Percentiles rank a stretch among this genome's conserved stretches.
Conservation (phyloP, 1,140 invertebrate genomes). For the Drosophila yakuba region DNA sequence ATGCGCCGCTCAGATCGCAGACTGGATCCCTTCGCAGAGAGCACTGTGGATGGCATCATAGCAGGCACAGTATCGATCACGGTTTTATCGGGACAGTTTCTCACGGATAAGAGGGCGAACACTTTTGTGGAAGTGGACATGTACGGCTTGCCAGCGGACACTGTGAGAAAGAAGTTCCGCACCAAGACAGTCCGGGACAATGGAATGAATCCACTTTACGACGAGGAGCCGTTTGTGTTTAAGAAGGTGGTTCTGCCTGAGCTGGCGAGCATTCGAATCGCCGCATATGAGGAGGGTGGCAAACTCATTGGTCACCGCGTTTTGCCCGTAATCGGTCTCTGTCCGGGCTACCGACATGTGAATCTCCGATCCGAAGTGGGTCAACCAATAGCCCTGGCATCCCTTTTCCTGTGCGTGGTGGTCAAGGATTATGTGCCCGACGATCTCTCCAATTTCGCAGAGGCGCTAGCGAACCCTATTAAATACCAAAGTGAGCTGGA, state of each 20-base stretch:
- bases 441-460: constrained; percentile 96
- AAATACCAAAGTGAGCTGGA: constrained; percentile 98
- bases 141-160: constrained; percentile 99
- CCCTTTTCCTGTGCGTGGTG: constrained; percentile 95
- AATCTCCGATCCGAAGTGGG: constrained; percentile 96
- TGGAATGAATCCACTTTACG: constrained; percentile 97
- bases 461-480: constrained; percentile 98
- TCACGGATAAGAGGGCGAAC: constrained; percentile 97
- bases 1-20: constrained; percentile 97
- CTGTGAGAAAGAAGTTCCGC: constrained; percentile 97
- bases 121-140: constrained; percentile 99
- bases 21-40: constrained; percentile 99
- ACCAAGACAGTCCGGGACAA: constrained; percentile 97
- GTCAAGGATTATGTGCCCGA: constrained; percentile 99
- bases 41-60: constrained; percentile 98
- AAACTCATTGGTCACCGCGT: constrained; percentile 98
- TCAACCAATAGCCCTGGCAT: constrained; percentile 94
- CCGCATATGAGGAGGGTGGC: constrained; percentile 98
- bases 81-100: constrained; percentile 95
- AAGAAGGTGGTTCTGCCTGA: constrained; percentile 99
- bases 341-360: constrained; percentile 97
- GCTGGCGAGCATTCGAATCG: constrained; percentile 96
- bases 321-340: constrained; percentile 96
- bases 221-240: constrained; percentile 99
- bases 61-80: constrained; percentile 97